These are phyloP conservation scores for Melikaiella ostensackeni DNA, from an alignment of 2,888 invertebrate genomes.

Conservation along the genomic window DNA sequence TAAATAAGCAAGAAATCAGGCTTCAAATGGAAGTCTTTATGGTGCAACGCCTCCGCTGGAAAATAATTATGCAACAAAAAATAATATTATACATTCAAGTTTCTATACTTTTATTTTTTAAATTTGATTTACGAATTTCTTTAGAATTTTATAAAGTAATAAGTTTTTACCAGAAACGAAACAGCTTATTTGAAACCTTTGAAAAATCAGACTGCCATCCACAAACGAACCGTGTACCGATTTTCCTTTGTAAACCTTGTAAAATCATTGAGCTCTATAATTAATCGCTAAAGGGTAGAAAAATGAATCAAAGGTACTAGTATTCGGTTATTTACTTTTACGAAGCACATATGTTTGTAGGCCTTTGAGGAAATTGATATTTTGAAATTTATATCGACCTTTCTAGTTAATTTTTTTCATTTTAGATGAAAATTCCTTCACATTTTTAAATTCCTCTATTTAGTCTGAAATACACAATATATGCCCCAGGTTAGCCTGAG, in stretches of 20 bases:
- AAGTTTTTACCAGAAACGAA: background rate
- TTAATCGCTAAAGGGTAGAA: background rate
- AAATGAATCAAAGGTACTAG: background rate
- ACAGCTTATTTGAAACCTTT: background rate
- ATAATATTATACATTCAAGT: too few species aligned
- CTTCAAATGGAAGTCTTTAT: background rate
- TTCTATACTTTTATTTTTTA: background rate
- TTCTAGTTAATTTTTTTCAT: too few species aligned
- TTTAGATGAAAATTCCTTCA: too few species aligned
- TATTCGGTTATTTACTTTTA: background rate
- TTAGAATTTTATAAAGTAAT: background rate
- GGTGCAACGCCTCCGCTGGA: background rate
- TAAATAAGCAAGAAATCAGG: constrained; percentile 16
- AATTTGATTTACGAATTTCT: background rate
- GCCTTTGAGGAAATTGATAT: background rate
- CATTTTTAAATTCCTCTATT: too few species aligned
- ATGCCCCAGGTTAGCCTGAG: too few species aligned
- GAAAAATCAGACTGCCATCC: background rate
- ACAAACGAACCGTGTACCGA: background rate
- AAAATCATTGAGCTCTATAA: background rate
- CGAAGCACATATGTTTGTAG: background rate
- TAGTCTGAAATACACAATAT: too few species aligned
- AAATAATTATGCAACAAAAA: background rate
- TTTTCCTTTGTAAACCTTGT: background rate
- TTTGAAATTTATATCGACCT: background rate